A percentile compares a stretch with the other conserved stretches of the same genome.
These are phyloP conservation scores for Rhinopomastus cyanomelas DNA, from an alignment of 2,113 vertebrate genomes.

Conservation along the genomic window DNA sequence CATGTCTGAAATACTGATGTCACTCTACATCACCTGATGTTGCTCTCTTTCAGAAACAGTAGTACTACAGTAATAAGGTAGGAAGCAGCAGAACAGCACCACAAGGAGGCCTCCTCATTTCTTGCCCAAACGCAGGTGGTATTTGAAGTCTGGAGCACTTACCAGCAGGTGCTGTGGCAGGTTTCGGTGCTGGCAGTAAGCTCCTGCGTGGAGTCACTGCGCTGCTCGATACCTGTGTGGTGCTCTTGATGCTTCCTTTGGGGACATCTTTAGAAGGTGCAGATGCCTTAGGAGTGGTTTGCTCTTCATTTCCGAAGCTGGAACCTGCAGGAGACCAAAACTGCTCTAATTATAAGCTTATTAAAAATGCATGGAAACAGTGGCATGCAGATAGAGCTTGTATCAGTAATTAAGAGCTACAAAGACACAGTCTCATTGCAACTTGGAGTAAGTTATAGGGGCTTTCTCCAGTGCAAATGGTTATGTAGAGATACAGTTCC, in stretches of 20 bases:
- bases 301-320: conserved; percentile 81
- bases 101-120: neutral
- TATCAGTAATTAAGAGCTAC: neutral
- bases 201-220: conserved; percentile 78
- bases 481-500: neutral
- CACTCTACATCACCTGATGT: neutral
- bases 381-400: neutral
- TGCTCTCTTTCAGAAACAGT: neutral
- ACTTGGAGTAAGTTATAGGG: neutral
- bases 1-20: neutral
- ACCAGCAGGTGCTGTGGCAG: conserved; percentile 68
- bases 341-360: conserved; percentile 52
- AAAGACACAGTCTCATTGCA: neutral
- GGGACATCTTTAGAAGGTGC: conserved; percentile 70
- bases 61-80: too few relatives aligned
- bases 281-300: conserved; percentile 65
- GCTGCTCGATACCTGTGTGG: conserved; percentile 63
- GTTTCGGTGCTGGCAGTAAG: conserved; percentile 81
- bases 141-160: conserved; percentile 32
- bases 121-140: neutral
- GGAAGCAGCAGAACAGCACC: neutral
- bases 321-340: conserved; percentile 77
- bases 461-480: neutral
- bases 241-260: conserved; percentile 66
- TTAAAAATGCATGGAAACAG: conserved; percentile 58